Conservation (phyloP, 2,888 invertebrate genomes). For the Melanostoma scalare region DNA sequence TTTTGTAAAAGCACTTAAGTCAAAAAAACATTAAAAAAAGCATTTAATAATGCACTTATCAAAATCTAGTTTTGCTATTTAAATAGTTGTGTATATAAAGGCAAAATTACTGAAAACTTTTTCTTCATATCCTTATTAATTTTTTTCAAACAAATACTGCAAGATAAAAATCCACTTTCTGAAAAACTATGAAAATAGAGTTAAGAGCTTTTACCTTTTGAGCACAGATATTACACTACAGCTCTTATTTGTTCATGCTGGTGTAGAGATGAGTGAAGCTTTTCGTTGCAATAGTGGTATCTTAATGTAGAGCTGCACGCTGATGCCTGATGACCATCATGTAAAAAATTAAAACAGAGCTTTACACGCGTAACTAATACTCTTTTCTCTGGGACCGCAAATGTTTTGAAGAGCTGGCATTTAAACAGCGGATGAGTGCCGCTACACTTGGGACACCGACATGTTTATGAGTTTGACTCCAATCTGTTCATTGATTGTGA, state of each 20-base stretch:
- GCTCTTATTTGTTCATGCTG: slow-evolving; percentile 17
- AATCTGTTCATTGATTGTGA: slow-evolving; percentile 12
- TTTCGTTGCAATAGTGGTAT: slow-evolving; percentile 33
- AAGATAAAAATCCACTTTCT: too few relatives aligned
- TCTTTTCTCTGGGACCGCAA: slow-evolving; percentile 7
- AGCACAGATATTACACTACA: too few relatives aligned
- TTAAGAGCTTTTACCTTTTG: too few relatives aligned
- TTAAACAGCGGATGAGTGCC: background rate
- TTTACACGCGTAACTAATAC: slow-evolving; percentile 14
- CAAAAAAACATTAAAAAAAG: too few relatives aligned
- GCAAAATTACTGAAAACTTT: too few relatives aligned
- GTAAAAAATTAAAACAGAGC: slow-evolving; percentile 22
- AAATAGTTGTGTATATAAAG: too few relatives aligned
- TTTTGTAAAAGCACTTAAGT: too few relatives aligned
- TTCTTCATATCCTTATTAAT: too few relatives aligned
- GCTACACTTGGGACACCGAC: slow-evolving; percentile 2
- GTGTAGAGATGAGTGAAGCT: slow-evolving; percentile 28
- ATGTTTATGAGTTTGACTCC: background rate
- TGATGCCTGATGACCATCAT: slow-evolving; percentile 13
- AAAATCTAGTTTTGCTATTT: too few relatives aligned
- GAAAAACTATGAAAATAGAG: too few relatives aligned
- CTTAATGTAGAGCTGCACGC: slow-evolving; percentile 12
- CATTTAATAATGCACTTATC: too few relatives aligned
- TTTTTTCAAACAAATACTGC: too few relatives aligned
- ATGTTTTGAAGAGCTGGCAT: slow-evolving; percentile 14